Evolutionary conservation across 2,797 vertebrate genomes (phyloP), one percentile per base, ranked within the genome.

Genomic region (Helarctos malayanus): DNA sequence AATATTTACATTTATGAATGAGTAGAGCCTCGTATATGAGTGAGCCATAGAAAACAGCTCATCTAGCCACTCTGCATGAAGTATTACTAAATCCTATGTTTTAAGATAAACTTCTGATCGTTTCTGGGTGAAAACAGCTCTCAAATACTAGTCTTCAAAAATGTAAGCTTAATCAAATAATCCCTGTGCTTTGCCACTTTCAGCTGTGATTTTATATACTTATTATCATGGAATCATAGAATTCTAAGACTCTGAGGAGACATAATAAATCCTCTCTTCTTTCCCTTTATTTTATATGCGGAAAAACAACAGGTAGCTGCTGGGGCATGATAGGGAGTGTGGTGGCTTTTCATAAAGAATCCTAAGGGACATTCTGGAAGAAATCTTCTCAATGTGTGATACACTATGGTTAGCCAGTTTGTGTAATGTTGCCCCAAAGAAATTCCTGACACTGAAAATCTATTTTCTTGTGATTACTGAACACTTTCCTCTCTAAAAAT

Each of bases 51-150:
- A 69, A 88, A 89, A 87, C 3, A 57, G 6, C 29, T 80, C 61
- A 81, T 13, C 47, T 18, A 52, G 29, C 82, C 45, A 63, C 10
- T 81, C 15, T 41, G 45, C 9, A 11, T 29, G 27, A 73, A 54
- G 3, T 75, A 69, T n/a, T 76, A 35, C 11, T 27, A 79, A 90
- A 86, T 10, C 9, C 25, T 12, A 49, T 35, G 35, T 75, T 78
- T 91, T 86, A 65, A 83, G 54, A 63, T 85, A 73, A 71, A 90
- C 35, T 80, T 94, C 32, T 93, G 29, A 68, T 83, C 16, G 9
- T 11, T 23, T 35, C 32, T 59, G 1, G 25, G 29, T 71, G 19
- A 78, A 90, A 90, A 93, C 9, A 87, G n/a, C 45, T 84, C 16
- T 94, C 49, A 84, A 78, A 23, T 78, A 27, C 29, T 35, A 80